Evolutionary conservation across 2,888 invertebrate genomes (phyloP), one percentile per base, ranked within the genome.

Genomic region (Hartigia nigra): DNA sequence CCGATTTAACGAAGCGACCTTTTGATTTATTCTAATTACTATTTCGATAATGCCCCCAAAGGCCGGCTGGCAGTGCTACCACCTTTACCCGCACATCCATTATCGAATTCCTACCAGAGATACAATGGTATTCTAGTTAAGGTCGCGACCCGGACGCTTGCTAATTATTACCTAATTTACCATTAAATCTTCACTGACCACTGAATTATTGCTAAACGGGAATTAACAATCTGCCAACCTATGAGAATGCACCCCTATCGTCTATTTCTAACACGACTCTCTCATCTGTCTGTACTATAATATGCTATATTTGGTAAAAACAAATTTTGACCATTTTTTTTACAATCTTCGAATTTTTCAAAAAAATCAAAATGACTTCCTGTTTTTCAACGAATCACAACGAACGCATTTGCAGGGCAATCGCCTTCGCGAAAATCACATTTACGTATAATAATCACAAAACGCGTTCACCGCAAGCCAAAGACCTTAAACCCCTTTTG

Each of bases 11-110:
- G 82, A 88, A 87, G 84, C 81, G 85, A 80, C 87, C 88, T 89
- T 89, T 88, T 91, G 90, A 91, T 91, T 91, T 91, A 91, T 89
- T 89, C 90, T 91, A 91, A 91, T 91, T 90, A 88, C 91, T 89
- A 90, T 91, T 90, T 91, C 91, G 91, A 91, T 91, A 91, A 90
- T 90, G 89, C 88, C 86, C 84, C 83, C 74, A 79, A 82, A 84
- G 84, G 74, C 69, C 74, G 76, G 78, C 81, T 76, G 77, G 79
- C 80, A 70, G 82, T 82, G 32, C 72, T 32, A 14, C 32, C 72
- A 32, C 72, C 74, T 76, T 74, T 81, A 80, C 89, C 87, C 88
- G 90, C 90, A 89, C 89, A 91, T 91, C 88, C 91, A 90, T 91
- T 91, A 91, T 91, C 89, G 91, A 91, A 90, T 90, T 90, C 86